A percentile compares a stretch with the other conserved stretches of the same genome.
These are phyloP conservation scores for Natator depressus DNA, from an alignment of 2,113 vertebrate genomes.

Conservation along the genomic window DNA sequence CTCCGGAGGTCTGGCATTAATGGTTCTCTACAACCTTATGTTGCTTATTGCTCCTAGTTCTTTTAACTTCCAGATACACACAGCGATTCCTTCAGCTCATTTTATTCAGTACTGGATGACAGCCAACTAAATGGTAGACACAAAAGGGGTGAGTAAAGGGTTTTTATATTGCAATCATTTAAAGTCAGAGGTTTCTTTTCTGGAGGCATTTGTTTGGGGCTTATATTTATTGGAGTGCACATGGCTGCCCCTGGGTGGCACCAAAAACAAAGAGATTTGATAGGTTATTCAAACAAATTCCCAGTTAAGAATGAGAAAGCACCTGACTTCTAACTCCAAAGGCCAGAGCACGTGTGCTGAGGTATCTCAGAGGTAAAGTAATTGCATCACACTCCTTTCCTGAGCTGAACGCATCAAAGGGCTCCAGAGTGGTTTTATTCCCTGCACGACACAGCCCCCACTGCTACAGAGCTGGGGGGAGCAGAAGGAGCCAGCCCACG, in stretches of 20 bases:
- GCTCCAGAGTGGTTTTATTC: background rate
- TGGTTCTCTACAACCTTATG: accelerated
- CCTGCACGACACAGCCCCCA: background rate
- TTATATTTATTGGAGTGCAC: accelerated
- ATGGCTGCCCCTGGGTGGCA: background rate
- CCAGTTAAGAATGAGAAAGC: background rate
- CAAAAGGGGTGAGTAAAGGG: too few species aligned
- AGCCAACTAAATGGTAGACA: too few species aligned
- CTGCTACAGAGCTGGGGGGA: background rate
- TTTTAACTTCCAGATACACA: accelerated
- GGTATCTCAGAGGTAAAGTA: too few species aligned
- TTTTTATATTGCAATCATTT: background rate
- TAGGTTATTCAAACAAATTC: background rate
- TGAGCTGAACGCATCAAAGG: background rate
- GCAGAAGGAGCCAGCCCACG: too few species aligned
- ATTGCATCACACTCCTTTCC: background rate
- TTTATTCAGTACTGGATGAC: background rate
- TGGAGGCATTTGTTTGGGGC: background rate
- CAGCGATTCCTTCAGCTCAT: background rate
- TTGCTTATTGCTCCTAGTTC: accelerated
- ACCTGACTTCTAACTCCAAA: too few species aligned
- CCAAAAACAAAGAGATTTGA: background rate
- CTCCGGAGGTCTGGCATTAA: accelerated
- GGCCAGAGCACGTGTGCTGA: background rate
- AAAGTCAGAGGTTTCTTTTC: background rate